Base-by-base conservation (phyloP, 2,113 vertebrate species). In the Atherinomorus stipes region DNA sequence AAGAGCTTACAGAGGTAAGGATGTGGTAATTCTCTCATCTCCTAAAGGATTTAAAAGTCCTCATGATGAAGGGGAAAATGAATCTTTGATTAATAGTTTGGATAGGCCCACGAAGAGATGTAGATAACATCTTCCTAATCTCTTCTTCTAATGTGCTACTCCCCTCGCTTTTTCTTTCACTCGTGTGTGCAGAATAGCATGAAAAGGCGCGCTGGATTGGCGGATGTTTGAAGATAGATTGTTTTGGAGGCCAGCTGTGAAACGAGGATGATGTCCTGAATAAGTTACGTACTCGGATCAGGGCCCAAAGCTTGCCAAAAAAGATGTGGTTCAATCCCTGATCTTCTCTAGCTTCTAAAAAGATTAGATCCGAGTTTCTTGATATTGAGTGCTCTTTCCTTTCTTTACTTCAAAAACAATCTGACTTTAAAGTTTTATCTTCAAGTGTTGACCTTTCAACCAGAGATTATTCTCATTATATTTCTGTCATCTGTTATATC, bases 1-100 rank as follows among this genome's bases (percentile, higher is more conserved):
- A 93, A 88, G 82, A 90, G 91, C 90, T 94, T 92, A 92, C 53
- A 74, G 83, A 89, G 80, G 86, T 90, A 89, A 90, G 83, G 84
- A 85, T 80, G 83, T 62, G 77, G 70, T 93, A 91, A 93, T 86
- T 87, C 85, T 82, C 89, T 91, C 83, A 92, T 92, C 92, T 89
- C 89, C 84, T 89, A 73, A 91, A 92, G 89, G 87, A 92, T 91
- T 94, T 90, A 91, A 83, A 86, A 76, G 83, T 69, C 72, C 65
- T 92, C 57, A 52, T 83, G 72, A 84, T 82, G 76, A 77, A 69
- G 86, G 73, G 74, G 68, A 77, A 86, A 90, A 90, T 89, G 31
- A 88, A 88, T 87, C 78, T 74, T 77, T 86, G 89, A 92, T 93
- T 91, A 91, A 91, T 86, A 84, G 70, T 88, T 87, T 78, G 84